phyloP scores from a whole-genome alignment of 2,113 vertebrate species.

The Ginglymostoma cirratum region DNA sequence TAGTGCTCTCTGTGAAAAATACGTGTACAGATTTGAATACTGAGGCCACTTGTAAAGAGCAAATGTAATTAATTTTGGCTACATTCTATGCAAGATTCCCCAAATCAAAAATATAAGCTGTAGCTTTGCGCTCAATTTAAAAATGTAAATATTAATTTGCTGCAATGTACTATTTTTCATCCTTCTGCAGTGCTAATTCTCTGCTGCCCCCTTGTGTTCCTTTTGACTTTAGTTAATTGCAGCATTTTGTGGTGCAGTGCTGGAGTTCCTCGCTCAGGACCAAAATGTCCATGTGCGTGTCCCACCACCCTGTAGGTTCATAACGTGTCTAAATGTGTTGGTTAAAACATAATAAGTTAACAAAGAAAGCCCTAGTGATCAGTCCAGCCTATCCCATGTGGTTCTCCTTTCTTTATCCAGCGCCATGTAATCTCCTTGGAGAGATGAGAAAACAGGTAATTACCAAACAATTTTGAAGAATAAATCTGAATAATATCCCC shows the following conservation, averaged over 20 bases:
- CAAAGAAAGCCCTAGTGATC: not conserved
- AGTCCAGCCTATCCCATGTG: not conserved
- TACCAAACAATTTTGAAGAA: not conserved
- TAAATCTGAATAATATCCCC: not conserved
- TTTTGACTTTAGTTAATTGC: not conserved
- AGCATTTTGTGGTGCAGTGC: too few relatives aligned
- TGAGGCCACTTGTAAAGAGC: not conserved
- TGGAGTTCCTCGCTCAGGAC: too few relatives aligned
- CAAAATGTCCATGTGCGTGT: too few relatives aligned
- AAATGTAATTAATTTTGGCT: not conserved
- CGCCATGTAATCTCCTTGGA: not conserved
- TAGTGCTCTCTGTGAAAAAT: not conserved
- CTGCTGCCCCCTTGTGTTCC: slow-evolving; percentile 21
- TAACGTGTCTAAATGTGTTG: too few relatives aligned
- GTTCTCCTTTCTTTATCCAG: not conserved
- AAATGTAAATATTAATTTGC: not conserved
- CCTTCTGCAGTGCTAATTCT: not conserved
- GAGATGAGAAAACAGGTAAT: not conserved
- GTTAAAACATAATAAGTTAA: too few relatives aligned
- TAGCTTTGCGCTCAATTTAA: not conserved
- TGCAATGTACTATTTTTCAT: not conserved
- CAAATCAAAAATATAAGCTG: slow-evolving; percentile 10
- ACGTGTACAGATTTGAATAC: not conserved
- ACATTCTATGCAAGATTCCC: not conserved
- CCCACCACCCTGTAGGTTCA: too few relatives aligned